Conservation (phyloP, 2,888 invertebrate species). For the Drosophila merina region DNA sequence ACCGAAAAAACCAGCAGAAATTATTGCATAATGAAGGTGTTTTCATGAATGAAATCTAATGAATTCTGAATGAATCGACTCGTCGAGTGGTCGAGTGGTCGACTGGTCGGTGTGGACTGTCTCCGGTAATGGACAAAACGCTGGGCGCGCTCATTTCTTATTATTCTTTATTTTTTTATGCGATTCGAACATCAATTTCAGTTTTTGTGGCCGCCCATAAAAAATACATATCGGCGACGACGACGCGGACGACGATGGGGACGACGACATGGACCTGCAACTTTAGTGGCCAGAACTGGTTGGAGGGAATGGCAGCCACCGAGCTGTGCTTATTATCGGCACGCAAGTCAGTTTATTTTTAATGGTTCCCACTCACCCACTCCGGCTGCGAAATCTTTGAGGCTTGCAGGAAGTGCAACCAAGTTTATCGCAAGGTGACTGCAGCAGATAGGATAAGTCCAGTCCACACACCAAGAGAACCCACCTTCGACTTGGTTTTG, state of each 20-base stretch:
- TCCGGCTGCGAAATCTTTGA: constrained; percentile 41
- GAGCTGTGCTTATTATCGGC: constrained; percentile 77
- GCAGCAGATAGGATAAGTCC: constrained; percentile 48
- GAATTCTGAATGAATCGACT: constrained; percentile 76
- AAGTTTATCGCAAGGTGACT: constrained; percentile 59
- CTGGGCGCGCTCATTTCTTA: constrained; percentile 76
- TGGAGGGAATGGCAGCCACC: constrained; percentile 26
- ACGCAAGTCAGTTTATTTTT: constrained; percentile 82
- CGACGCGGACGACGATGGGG: constrained; percentile 49
- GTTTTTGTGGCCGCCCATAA: constrained; percentile 79
- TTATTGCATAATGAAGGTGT: constrained; percentile 78
- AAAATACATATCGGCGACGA: constrained; percentile 71
- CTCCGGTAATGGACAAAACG: constrained; percentile 75
- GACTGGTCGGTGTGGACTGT: constrained; percentile 20
- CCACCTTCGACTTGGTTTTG: not conserved
- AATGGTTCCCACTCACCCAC: constrained; percentile 80
- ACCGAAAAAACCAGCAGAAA: constrained; percentile 39
- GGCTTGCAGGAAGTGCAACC: constrained; percentile 41
- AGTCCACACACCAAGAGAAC: constrained; percentile 13
- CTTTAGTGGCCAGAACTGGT: constrained; percentile 9
- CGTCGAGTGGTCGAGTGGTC: constrained; percentile 36
- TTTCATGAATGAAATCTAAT: constrained; percentile 81
- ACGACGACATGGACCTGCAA: constrained; percentile 17
- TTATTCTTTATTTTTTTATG: constrained; percentile 75
- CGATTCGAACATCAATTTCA: constrained; percentile 78